A percentile compares a stretch with the other conserved stretches of the same genome.
Evolutionary conservation across 2,888 invertebrate species (phyloP).

Genomic region (Chymomyza procnemis): DNA sequence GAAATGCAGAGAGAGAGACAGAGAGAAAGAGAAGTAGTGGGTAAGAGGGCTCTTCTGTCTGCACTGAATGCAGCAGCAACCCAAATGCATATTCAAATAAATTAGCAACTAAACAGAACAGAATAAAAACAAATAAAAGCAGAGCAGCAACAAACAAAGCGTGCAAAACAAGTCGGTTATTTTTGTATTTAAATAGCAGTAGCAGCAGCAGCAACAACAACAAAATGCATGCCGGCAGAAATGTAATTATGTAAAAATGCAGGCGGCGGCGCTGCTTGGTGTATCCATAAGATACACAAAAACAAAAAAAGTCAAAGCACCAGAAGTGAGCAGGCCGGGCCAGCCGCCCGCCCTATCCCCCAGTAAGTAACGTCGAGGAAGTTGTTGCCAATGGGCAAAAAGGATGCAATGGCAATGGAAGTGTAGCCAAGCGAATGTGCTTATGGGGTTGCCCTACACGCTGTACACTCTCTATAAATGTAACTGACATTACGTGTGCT

Average conservation of each 20-base stretch:
- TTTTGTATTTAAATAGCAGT: constrained; percentile 19
- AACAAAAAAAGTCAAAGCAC: constrained; percentile 12
- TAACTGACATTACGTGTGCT: background rate
- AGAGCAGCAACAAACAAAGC: constrained; percentile 30
- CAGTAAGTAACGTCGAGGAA: background rate
- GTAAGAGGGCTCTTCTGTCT: constrained; percentile 4
- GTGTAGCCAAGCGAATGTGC: background rate
- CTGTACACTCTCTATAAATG: background rate
- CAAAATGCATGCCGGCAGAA: constrained; percentile 24
- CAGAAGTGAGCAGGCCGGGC: constrained; percentile 1
- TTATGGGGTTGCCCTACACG: background rate
- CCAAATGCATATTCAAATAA: constrained; percentile 67
- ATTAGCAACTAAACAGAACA: constrained; percentile 66
- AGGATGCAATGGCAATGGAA: background rate
- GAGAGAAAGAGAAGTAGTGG: background rate
- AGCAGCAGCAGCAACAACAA: too few species aligned
- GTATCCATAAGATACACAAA: constrained; percentile 41
- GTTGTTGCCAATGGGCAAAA: constrained; percentile 15
- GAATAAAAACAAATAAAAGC: constrained; percentile 42
- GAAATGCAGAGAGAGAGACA: constrained; percentile 17
- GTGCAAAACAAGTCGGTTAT: constrained; percentile 8
- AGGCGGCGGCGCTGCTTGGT: background rate
- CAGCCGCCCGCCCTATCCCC: too few species aligned
- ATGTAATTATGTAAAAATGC: constrained; percentile 58
- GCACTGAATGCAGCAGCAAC: constrained; percentile 25